Evolutionary conservation across 2,797 vertebrate species (phyloP), one percentile per base, ranked within the genome.

Genomic region (Paramormyrops hopkinsi): DNA sequence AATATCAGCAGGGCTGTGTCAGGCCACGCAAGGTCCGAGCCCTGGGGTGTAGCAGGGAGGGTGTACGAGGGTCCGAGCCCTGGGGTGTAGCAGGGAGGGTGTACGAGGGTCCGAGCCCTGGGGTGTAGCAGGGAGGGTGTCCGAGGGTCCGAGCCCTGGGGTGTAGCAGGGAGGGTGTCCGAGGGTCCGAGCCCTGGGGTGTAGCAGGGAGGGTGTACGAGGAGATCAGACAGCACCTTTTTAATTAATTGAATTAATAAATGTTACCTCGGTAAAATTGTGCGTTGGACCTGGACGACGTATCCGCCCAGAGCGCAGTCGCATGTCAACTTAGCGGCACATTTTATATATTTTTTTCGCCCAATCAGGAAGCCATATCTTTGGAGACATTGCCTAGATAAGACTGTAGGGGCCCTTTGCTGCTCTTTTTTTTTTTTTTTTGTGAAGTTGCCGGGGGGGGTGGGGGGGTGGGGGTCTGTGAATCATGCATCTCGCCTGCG

Each of bases 1-100:
- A 93, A 93, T 95, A 96, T 96, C 95, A 95, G 91, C 93, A 92
- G 91, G 90, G 37, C 92, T 96, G 93, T 95, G 94, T 96, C 95
- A 19, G 73, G 37, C 37, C 14, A 6, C 2, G 14, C 33, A 2
- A 79, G 12, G 33, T 19, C 33, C 17, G 25, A 12, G 11, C 12
- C 11, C 62, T 14, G 2, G 17, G 29, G 29, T 29, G 29, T 29
- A 29, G 29, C 29, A 29, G 29, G 29, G 29, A 29, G 29, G 29
- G 29, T 29, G 29, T 29, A 29, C 29, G 29, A 29, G 29, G 29
- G 29, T 29, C 29, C 29, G 29, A 29, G 29, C 29, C 29, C 29
- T 29, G 29, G 29, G 29, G 29, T 29, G 29, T 29, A 29, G 29
- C 29, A 29, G 29, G 29, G 29, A 29, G 29, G 29, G 29, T 29